phyloP scores from a whole-genome alignment of 1,140 invertebrate species.

The Dinothrombium tinctorium region DNA sequence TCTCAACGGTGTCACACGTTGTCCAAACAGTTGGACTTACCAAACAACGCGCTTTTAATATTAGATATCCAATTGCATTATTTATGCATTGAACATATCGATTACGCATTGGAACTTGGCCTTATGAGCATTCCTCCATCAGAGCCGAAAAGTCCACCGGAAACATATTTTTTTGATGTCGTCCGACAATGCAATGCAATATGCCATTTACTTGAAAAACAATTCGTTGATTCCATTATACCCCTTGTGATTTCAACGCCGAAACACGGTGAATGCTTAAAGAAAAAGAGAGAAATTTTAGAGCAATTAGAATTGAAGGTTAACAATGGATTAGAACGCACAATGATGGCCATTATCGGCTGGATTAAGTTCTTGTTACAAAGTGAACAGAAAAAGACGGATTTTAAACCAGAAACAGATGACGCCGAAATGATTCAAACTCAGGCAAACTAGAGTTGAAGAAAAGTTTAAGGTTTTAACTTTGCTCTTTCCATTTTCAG shows the following conservation, averaged over 20 bases:
- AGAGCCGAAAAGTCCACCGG: conserved; percentile 51
- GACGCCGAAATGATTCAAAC: conserved; percentile 17
- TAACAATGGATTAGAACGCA: conserved; percentile 64
- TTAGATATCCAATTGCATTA: conserved; percentile 66
- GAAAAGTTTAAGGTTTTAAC: conserved; percentile 6
- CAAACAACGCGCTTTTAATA: conserved; percentile 53
- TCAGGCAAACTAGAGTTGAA: conserved; percentile 16
- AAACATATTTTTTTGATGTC: conserved; percentile 83
- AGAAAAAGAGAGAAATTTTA: conserved; percentile 58
- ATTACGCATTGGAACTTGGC: conserved; percentile 83
- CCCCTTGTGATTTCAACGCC: conserved; percentile 71
- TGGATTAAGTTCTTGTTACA: conserved; percentile 78
- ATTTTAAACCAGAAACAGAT: conserved; percentile 73
- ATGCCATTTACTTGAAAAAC: conserved; percentile 80
- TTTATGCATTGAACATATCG: conserved; percentile 72
- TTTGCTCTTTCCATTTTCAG: conserved; percentile 26
- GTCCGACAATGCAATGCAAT: conserved; percentile 85
- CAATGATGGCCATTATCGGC: conserved; percentile 58
- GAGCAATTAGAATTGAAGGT: conserved; percentile 68
- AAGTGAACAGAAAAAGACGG: conserved; percentile 80
- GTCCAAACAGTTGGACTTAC: conserved; percentile 49
- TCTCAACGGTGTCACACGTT: conserved; percentile 68
- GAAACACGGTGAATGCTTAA: conserved; percentile 60
- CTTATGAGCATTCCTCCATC: conserved; percentile 62
- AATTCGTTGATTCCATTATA: conserved; percentile 66